Conservation (phyloP, 2,888 invertebrate genomes). For the Lasioglossum pauxillum region DNA sequence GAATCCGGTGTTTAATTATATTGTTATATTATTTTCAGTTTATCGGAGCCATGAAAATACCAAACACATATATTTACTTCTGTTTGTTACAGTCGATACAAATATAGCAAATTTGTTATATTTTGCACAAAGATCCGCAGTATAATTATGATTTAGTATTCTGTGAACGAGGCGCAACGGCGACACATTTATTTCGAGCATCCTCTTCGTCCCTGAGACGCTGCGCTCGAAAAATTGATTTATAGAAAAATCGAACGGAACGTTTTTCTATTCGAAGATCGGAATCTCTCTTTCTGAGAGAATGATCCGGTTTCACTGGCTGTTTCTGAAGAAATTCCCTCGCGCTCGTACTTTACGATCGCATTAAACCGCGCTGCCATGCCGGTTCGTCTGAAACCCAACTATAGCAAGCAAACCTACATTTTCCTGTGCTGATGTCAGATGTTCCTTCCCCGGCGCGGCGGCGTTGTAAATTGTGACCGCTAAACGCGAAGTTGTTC, state of each 20-base stretch:
- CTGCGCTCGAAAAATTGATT: background rate
- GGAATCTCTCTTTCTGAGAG: background rate
- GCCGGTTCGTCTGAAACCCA: constrained; percentile 10
- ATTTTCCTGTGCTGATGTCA: constrained; percentile 68
- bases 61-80: too few relatives aligned
- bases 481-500: constrained; percentile 39
- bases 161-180: constrained; percentile 36
- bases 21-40: background rate
- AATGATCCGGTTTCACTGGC: constrained; percentile 1
- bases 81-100: background rate
- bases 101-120: too few relatives aligned
- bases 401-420: constrained; percentile 57
- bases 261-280: background rate
- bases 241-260: background rate
- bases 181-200: constrained; percentile 12
- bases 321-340: background rate
- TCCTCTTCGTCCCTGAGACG: background rate
- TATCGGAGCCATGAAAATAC: background rate
- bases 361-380: constrained; percentile 15
- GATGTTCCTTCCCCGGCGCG: constrained; percentile 37
- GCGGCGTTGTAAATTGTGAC: constrained; percentile 52
- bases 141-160: background rate
- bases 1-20: too few relatives aligned
- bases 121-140: background rate
- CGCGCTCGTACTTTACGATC: background rate